These are phyloP conservation scores for Entomobrya proxima DNA, from an alignment of 2,888 invertebrate species.

Conservation along the genomic window DNA sequence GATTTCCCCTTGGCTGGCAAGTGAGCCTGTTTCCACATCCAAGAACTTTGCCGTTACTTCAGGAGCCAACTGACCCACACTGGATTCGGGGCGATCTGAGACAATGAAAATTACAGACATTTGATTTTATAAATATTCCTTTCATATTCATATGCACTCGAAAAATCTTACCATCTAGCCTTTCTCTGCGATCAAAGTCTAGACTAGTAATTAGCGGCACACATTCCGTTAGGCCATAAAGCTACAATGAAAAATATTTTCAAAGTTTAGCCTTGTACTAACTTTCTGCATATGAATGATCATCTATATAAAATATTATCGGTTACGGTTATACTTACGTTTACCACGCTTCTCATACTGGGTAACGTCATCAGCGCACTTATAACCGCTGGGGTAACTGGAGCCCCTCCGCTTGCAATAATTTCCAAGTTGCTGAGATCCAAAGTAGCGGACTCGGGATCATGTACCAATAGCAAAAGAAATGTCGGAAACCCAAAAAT, in stretches of 20 bases:
- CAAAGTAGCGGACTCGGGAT: constrained; percentile 66
- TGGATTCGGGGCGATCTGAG: constrained; percentile 59
- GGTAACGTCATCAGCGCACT: constrained; percentile 67
- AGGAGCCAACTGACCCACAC: constrained; percentile 70
- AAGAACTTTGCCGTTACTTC: constrained; percentile 76
- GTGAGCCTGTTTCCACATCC: constrained; percentile 73
- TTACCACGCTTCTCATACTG: constrained; percentile 61
- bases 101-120: too few relatives aligned
- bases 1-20: constrained; percentile 77
- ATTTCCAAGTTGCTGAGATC: constrained; percentile 36
- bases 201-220: constrained; percentile 25
- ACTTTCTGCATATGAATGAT: too few relatives aligned
- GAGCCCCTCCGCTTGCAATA: constrained; percentile 55
- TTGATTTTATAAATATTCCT: too few relatives aligned
- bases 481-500: constrained; percentile 74
- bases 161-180: constrained; percentile 4
- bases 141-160: not conserved
- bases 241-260: constrained; percentile 28
- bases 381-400: constrained; percentile 69
- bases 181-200: constrained; percentile 15
- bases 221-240: constrained; percentile 72
- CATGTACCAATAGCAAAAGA: constrained; percentile 67
- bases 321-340: constrained; percentile 48
- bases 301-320: not conserved
- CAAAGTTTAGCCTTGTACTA: not conserved